Evolutionary conservation across 2,797 vertebrate species (phyloP), one percentile per base, ranked within the genome.

Genomic region (Apogon talboti): DNA sequence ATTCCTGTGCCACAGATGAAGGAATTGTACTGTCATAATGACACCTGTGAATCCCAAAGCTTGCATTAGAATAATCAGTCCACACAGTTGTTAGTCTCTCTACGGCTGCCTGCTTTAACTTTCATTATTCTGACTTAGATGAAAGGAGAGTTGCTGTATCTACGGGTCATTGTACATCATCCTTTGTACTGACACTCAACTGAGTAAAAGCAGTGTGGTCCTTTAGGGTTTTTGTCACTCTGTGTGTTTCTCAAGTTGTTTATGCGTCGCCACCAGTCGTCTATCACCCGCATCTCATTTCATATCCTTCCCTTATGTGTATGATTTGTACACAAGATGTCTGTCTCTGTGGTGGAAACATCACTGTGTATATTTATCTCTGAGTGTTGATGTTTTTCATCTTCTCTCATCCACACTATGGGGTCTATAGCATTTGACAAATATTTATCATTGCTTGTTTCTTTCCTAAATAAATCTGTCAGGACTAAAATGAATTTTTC

Each of bases 231-330:
- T 42, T 0, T 44, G 55, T 46, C 8, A n/a, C 70, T 78, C 19
- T 46, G 50, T 48, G 65, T 72, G 38, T 74, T 75, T 47, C 74
- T 60, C 74, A 54, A 67, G 79, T 86, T 87, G 83, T 87, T 82
- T 78, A 64, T 76, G 81, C 63, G 47, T 4, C 21, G 52, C 74
- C 81, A 76, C 66, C 55, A 79, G 75, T 80, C 74, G 37, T 72
- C 50, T 46, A 54, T 4, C 35, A 35, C 49, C 54, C 47, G 66
- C 72, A 54, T 78, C 66, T 79, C 62, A 41, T 75, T 74, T 78
- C 44, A 18, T 13, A 57, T 49, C 37, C 28, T 66, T 59, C 54
- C 43, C 63, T 51, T 46, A 21, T 62, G 53, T 37, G 28, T 43
- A 35, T 15, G 14, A 16, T 49, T 48, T 2, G n/a, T 24, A 33